phyloP scores from a whole-genome alignment of 1,140 invertebrate species.

The Diuraphis noxia region DNA sequence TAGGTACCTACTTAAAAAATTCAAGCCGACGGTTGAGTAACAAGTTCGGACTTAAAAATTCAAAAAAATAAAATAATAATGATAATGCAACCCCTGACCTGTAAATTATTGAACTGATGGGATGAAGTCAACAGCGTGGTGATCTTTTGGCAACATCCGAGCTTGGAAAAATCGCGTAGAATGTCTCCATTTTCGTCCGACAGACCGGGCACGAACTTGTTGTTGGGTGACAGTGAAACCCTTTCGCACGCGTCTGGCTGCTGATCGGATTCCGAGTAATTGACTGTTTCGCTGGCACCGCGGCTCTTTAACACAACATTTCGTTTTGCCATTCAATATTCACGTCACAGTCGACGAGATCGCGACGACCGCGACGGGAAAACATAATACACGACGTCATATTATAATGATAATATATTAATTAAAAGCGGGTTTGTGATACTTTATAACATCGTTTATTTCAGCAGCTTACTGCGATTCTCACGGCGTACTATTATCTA shows the following conservation, averaged over 20 bases:
- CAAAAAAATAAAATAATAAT: neutral
- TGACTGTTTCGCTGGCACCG: constrained; percentile 41
- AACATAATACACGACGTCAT: neutral
- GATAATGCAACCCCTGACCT: constrained; percentile 61
- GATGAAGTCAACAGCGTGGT: constrained; percentile 61
- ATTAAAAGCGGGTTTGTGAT: neutral
- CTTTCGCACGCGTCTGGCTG: constrained; percentile 31
- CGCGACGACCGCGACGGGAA: neutral
- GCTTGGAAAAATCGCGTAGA: constrained; percentile 32
- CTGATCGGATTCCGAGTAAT: constrained; percentile 39
- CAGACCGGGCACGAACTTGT: constrained; percentile 23
- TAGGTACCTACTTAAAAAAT: too few species aligned
- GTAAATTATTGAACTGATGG: constrained; percentile 72
- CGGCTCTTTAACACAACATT: constrained; percentile 28
- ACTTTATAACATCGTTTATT: neutral
- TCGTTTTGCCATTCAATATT: constrained; percentile 4
- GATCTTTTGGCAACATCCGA: constrained; percentile 41
- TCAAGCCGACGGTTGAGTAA: too few species aligned
- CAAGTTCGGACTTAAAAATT: neutral
- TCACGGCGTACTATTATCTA: neutral
- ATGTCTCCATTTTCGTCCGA: constrained; percentile 37
- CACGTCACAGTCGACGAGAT: neutral
- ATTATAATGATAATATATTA: neutral
- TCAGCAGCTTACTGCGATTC: neutral
- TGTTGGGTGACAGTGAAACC: constrained; percentile 40